Evolutionary conservation across 1,140 invertebrate genomes (phyloP).

Genomic region (Liolophura sinensis): DNA sequence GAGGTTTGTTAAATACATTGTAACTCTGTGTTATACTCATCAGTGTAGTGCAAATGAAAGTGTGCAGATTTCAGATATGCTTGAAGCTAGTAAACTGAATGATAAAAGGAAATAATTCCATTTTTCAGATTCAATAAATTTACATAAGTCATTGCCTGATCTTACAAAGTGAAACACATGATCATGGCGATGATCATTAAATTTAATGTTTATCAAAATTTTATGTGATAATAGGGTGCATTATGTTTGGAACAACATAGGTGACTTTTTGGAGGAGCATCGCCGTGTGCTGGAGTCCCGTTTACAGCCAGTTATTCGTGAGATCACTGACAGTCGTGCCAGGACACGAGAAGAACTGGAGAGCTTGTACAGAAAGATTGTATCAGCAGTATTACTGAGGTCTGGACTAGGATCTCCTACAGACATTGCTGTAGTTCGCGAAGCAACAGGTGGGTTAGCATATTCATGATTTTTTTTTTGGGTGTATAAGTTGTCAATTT

Average conservation of each 20-base stretch:
- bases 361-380: constrained; percentile 59
- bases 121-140: no score
- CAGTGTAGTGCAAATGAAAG: no score
- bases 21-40: no score
- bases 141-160: no score
- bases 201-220: no score
- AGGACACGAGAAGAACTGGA: constrained; percentile 58
- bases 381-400: constrained; percentile 55
- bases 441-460: constrained; percentile 55
- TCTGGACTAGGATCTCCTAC: constrained; percentile 60
- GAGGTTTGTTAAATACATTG: constrained; percentile 43
- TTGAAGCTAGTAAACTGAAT: no score
- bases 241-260: constrained; percentile 20
- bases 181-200: no score
- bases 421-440: constrained; percentile 63
- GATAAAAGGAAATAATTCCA: no score
- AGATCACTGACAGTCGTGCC: constrained; percentile 59
- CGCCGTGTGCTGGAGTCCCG: constrained; percentile 57
- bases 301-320: constrained; percentile 56
- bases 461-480: no score
- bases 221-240: no score
- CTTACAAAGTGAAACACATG: background rate
- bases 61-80: no score
- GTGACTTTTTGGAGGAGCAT: constrained; percentile 59
- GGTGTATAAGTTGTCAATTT: constrained; percentile 4